Conservation (phyloP, 2,113 vertebrate species). For the Glaucidium brasilianum region DNA sequence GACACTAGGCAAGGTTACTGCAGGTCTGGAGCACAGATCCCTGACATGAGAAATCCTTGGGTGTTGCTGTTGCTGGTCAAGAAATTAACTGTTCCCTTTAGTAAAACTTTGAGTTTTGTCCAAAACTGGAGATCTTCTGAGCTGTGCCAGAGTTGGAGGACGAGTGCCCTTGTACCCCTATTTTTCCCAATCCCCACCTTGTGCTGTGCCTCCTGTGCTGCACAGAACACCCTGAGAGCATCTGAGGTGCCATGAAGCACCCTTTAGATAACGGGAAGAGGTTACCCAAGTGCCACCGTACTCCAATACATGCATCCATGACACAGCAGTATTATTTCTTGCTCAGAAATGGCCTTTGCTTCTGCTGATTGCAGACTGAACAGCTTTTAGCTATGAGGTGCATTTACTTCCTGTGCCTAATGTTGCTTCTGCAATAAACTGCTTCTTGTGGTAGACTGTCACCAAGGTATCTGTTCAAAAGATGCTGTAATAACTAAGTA, state of each 20-base stretch:
- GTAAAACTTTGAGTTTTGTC: not conserved
- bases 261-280: not conserved
- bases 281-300: not conserved
- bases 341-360: not conserved
- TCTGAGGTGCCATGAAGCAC: not conserved
- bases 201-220: not conserved
- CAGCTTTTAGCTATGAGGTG: not conserved
- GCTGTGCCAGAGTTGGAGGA: not conserved
- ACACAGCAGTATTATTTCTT: not conserved
- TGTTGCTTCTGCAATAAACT: not conserved
- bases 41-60: not conserved
- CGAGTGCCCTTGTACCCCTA: not conserved
- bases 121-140: not conserved
- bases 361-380: not conserved
- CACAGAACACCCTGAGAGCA: not conserved
- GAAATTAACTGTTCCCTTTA: not conserved
- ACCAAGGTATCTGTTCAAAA: not conserved
- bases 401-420: not conserved
- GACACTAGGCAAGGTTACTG: not conserved
- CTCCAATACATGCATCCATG: fast-evolving
- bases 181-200: not conserved
- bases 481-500: not conserved
- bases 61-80: not conserved
- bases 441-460: not conserved
- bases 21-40: not conserved